These are phyloP conservation scores for Catharus minimus DNA, from an alignment of 2,113 vertebrate species.

Conservation along the genomic window DNA sequence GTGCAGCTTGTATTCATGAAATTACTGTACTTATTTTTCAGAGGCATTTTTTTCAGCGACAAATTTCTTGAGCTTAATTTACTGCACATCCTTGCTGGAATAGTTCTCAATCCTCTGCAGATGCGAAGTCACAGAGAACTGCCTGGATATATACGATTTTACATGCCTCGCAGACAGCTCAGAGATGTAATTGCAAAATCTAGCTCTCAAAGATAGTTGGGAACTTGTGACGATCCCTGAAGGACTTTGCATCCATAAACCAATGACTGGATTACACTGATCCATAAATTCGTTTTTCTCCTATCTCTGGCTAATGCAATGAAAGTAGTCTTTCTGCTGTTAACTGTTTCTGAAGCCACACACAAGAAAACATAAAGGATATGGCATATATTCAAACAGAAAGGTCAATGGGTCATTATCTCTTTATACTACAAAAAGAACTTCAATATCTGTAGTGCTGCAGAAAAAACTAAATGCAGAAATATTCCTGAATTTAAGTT, in stretches of 20 bases:
- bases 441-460: not conserved
- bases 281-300: slow-evolving; percentile 51
- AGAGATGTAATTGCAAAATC: slow-evolving; percentile 39
- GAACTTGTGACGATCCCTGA: slow-evolving; percentile 54
- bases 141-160: not conserved
- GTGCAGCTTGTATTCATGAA: too few species aligned
- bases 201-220: not conserved
- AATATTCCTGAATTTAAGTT: not conserved
- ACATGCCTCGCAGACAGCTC: slow-evolving; percentile 18
- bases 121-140: not conserved
- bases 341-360: slow-evolving; percentile 52
- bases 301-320: slow-evolving; percentile 45
- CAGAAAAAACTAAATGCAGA: not conserved
- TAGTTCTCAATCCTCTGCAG: not conserved
- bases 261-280: slow-evolving; percentile 51
- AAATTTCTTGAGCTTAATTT: slow-evolving; percentile 35
- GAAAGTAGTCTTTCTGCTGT: slow-evolving; percentile 60
- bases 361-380: not conserved
- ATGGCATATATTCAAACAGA: not conserved
- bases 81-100: slow-evolving; percentile 33
- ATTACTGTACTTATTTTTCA: not conserved
- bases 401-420: not conserved
- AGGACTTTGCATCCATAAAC: slow-evolving; percentile 44
- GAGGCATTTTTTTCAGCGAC: not conserved
- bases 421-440: not conserved